phyloP scores from a whole-genome alignment of 1,140 invertebrate species.

The Arion vulgaris region DNA sequence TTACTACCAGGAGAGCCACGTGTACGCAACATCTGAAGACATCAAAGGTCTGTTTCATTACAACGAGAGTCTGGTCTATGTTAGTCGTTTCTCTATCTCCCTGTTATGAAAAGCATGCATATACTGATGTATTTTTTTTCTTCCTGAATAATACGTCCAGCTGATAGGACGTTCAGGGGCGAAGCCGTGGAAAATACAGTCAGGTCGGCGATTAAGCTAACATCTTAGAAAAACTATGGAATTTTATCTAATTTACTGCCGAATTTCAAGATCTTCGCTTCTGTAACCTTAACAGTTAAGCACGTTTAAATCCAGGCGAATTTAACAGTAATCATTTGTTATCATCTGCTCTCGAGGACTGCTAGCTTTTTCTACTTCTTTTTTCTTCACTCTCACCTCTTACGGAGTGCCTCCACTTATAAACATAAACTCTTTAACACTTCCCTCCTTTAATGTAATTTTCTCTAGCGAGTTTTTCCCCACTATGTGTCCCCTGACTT shows the following conservation, averaged over 20 bases:
- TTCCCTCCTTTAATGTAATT: neutral
- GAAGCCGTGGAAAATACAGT: too few species aligned
- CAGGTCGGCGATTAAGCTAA: too few species aligned
- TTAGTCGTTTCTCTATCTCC: neutral
- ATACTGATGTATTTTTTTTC: too few species aligned
- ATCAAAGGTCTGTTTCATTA: conserved; percentile 27
- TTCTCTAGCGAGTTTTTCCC: neutral
- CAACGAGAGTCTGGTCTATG: too few species aligned
- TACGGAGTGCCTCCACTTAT: neutral
- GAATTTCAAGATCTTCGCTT: neutral
- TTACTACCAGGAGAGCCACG: conserved; percentile 28
- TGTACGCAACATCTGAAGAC: neutral
- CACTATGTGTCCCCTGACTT: neutral
- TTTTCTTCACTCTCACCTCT: neutral
- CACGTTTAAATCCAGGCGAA: neutral
- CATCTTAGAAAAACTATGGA: too few species aligned
- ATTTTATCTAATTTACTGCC: too few species aligned
- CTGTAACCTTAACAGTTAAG: neutral
- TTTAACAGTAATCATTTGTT: conserved; percentile 8
- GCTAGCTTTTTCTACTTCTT: neutral
- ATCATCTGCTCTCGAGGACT: neutral
- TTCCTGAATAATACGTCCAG: too few species aligned
- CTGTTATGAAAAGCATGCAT: neutral
- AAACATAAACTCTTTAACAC: conserved; percentile 32
- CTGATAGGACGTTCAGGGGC: too few species aligned